Evolutionary conservation across 1,140 invertebrate species (phyloP), one percentile per base, ranked within the genome.

Genomic region (Stegodyphus mimosarum): DNA sequence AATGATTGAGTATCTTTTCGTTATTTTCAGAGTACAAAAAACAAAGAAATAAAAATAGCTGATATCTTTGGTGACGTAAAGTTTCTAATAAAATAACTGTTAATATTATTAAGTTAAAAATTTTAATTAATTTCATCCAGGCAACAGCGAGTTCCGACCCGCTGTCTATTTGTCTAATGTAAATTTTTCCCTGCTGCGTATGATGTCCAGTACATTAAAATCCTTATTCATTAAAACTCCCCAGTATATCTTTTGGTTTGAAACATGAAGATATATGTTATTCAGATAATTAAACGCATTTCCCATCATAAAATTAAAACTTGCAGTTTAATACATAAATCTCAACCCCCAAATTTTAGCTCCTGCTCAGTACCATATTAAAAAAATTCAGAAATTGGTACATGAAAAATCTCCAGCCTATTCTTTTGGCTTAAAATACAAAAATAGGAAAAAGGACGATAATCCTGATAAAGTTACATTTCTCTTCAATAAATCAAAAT

Each of bases 1-100:
- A 33, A 33, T 33, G 33, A 33, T 33, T 33, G 33, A 33, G 33
- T 33, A 33, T 1, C 33, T 33, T 33, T 33, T 33, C 33, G 1
- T 87, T 96, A 94, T 90, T 92, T 92, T 81, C 95, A 95, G 89
- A 93, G 94, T 88, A 88, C 90, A 18, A 94, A 94, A 90, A 91
- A 92, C 52, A 91, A 89, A 86, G 86, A 90, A 75, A 88, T 90
- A 53, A 91, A 90, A 84, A 88, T 88, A 17, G 91, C 91, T 77
- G 89, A 92, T 60, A 91, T 89, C 87, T 93, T 94, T 83, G 94
- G 91, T 95, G 88, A 72, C 73, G 70, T 71, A 17, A 67, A n/a
- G 9, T 67, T 5, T 73, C 18, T 33, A 33, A 33, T 33, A 33
- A 33, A 1, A 55, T 55, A 55, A 13, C n/a, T n/a, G n/a, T 55